Evolutionary conservation across 2,888 invertebrate species (phyloP).

Genomic region (Diaphora mendica): DNA sequence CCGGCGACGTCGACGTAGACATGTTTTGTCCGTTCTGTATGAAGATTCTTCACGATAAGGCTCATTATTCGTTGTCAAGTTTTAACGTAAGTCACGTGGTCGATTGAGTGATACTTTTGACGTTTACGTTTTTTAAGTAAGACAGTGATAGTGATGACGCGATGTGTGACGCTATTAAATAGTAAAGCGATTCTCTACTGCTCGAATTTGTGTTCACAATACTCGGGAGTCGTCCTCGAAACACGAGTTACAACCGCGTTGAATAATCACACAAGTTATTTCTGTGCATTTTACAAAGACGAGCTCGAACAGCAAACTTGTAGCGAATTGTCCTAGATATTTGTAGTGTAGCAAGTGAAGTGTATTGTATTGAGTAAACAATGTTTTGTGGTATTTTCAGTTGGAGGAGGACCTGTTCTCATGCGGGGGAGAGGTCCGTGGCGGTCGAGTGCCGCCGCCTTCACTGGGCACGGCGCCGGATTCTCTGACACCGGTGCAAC

Average conservation of each 20-base stretch:
- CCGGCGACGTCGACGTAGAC: slow-evolving; percentile 50
- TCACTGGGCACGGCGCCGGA: slow-evolving; percentile 93
- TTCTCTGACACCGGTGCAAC: slow-evolving; percentile 92
- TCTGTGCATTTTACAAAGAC: slow-evolving; percentile 50
- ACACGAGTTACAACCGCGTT: slow-evolving; percentile 47
- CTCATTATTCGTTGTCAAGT: slow-evolving; percentile 74
- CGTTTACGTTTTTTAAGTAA: slow-evolving; percentile 72
- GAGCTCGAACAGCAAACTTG: slow-evolving; percentile 41
- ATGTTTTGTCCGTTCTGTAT: slow-evolving; percentile 78
- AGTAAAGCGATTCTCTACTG: slow-evolving; percentile 47
- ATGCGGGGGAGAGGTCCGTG: slow-evolving; percentile 83
- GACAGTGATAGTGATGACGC: slow-evolving; percentile 69
- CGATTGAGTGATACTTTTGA: slow-evolving; percentile 71
- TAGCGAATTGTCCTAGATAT: slow-evolving; percentile 15
- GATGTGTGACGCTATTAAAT: slow-evolving; percentile 59
- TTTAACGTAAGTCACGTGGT: slow-evolving; percentile 79
- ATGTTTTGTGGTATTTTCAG: slow-evolving; percentile 73
- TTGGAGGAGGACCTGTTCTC: slow-evolving; percentile 90
- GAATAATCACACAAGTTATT: slow-evolving; percentile 53
- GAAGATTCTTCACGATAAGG: slow-evolving; percentile 77
- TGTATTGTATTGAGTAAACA: slow-evolving; percentile 43
- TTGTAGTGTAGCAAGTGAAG: slow-evolving; percentile 19
- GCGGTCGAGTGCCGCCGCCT: slow-evolving; percentile 90
- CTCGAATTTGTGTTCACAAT: slow-evolving; percentile 44
- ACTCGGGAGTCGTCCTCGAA: slow-evolving; percentile 50